phyloP scores from a whole-genome alignment of 2,888 invertebrate species.

The Leucoma salicis region DNA sequence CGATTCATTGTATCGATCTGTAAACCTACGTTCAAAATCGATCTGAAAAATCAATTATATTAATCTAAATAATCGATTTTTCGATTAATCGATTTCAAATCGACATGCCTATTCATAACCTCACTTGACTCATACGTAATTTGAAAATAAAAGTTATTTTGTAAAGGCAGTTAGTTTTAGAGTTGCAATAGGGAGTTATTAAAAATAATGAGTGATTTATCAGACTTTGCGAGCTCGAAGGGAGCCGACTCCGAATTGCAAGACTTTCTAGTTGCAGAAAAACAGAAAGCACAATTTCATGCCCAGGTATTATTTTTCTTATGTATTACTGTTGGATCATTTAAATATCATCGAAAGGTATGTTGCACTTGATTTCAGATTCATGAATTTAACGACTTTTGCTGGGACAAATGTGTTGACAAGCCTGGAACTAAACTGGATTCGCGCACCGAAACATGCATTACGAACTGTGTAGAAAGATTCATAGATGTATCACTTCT shows the following conservation, averaged over 20 bases:
- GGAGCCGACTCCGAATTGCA: constrained; percentile 89
- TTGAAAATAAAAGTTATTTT: neutral
- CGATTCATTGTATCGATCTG: too few relatives aligned
- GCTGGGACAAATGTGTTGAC: constrained; percentile 98
- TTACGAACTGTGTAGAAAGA: constrained; percentile 95
- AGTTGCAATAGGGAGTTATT: neutral
- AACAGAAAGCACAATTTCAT: constrained; percentile 94
- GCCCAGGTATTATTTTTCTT: constrained; percentile 87
- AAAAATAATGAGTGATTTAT: constrained; percentile 58
- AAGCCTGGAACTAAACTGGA: constrained; percentile 94
- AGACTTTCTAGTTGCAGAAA: constrained; percentile 91
- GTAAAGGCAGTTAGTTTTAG: too few relatives aligned
- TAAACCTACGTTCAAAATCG: too few relatives aligned
- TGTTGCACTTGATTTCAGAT: constrained; percentile 82
- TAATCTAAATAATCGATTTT: too few relatives aligned
- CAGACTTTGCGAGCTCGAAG: constrained; percentile 64
- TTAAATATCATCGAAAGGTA: neutral
- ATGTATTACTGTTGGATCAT: neutral
- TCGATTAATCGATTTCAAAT: too few relatives aligned
- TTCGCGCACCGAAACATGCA: constrained; percentile 93
- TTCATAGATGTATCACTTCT: constrained; percentile 96
- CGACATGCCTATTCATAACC: too few relatives aligned
- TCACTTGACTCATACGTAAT: too few relatives aligned
- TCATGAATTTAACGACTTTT: constrained; percentile 95
- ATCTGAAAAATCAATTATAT: too few relatives aligned